Evolutionary conservation across 1,140 invertebrate species (phyloP), one percentile per base, ranked within the genome.

Genomic region (Drosophila pseudoananassae): DNA sequence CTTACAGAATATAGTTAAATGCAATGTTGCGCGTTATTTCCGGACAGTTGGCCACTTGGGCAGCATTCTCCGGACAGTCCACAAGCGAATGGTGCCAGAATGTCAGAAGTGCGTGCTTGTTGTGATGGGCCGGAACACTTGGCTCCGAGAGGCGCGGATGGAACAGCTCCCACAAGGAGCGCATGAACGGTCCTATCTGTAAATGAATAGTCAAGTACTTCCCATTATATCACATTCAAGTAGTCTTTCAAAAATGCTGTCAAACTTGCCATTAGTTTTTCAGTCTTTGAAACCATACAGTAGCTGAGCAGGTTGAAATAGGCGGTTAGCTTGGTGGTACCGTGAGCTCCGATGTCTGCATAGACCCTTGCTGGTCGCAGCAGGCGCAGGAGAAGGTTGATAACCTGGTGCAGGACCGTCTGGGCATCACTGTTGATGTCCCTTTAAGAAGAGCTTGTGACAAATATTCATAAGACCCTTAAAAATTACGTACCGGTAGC

Each of bases 1-100:
- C 96, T 95, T 94, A 98, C 97, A 98, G 92, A 92, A 99, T 98
- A 92, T 99, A 99, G 92, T 98, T 99, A 93, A 98, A 98, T 76
- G 97, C 97, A 92, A 99, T 98, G 90, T 99, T 98, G 92, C 91
- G 76, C 12, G 91, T 92, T 17, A 92, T 92, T 97, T 98, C 63
- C 94, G 96, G 72, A 97, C 96, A 90, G 95, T 94, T 69, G 94
- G 95, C 94, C 76, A 98, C 97, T 31, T 97, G 94, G 83, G 97
- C 95, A 36, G 98, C 95, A 92, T 98, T 98, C 92, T 98, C 97
- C 0, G 96, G 96, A 92, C 97, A 98, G 91, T 98, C 97, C 3
- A 95, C 94, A 81, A 96, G 97, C 8, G 97, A 97, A 59, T 97
- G 96, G 92, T 98, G 96, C 97, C 97, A 98, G 92, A 98, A 98